A percentile compares a stretch with the other conserved stretches of the same genome.
Evolutionary conservation across 2,888 invertebrate species (phyloP).

Genomic region (Drosophila pegasa): DNA sequence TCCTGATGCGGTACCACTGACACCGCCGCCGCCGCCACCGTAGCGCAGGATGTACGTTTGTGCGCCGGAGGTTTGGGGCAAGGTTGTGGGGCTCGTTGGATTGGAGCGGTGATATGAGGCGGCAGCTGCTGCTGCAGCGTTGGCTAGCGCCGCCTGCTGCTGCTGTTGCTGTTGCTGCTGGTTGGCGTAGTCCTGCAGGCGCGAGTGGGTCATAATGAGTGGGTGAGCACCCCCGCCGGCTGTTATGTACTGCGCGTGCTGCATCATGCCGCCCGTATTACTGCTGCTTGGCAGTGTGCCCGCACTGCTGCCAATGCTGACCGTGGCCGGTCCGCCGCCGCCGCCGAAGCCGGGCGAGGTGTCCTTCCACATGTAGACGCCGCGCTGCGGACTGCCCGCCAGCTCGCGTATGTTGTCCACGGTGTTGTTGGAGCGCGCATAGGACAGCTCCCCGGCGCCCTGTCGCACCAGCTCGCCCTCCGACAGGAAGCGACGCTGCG

Average conservation of each 20-base stretch:
- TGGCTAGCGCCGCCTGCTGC: conserved; percentile 71
- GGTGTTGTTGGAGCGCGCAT: conserved; percentile 90
- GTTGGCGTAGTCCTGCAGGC: conserved; percentile 81
- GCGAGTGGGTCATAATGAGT: conserved; percentile 81
- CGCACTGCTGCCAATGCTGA: conserved; percentile 82
- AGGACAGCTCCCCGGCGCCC: conserved; percentile 87
- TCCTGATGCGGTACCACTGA: conserved; percentile 29
- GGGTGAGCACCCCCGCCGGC: conserved; percentile 80
- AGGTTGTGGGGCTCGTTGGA: conserved; percentile 90
- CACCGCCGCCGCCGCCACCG: conserved; percentile 62
- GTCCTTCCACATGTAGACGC: conserved; percentile 92
- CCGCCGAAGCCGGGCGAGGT: conserved; percentile 88
- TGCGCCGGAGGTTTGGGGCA: conserved; percentile 81
- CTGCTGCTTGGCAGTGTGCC: conserved; percentile 82
- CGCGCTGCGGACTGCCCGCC: conserved; percentile 94
- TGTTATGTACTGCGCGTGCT: conserved; percentile 81
- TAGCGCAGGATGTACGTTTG: conserved; percentile 83
- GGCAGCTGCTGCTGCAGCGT: conserved; percentile 71
- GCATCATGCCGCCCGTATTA: conserved; percentile 59
- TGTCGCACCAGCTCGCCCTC: conserved; percentile 92
- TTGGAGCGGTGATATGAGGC: conserved; percentile 88
- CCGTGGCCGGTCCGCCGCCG: conserved; percentile 58
- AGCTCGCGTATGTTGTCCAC: conserved; percentile 95
- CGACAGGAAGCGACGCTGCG: conserved; percentile 91
- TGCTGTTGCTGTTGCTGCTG: conserved; percentile 72